These are phyloP conservation scores for Criorhina ranunculi DNA, from an alignment of 2,888 invertebrate genomes.

Conservation along the genomic window DNA sequence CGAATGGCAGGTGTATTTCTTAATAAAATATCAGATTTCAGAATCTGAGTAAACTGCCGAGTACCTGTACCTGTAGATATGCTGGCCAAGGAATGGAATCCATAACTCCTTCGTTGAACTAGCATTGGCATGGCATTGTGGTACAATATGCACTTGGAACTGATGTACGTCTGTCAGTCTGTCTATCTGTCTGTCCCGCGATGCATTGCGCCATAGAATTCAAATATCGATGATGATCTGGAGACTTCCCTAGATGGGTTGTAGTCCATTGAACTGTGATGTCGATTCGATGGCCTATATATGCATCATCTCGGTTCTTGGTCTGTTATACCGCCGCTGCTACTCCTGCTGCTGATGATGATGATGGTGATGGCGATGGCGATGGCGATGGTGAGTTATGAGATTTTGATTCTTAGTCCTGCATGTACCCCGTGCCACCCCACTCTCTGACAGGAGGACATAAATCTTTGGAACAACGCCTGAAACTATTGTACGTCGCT, in stretches of 20 bases:
- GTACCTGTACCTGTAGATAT: slow-evolving; percentile 27
- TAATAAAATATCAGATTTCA: slow-evolving; percentile 71
- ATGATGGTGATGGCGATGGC: slow-evolving; percentile 54
- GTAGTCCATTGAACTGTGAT: slow-evolving; percentile 71
- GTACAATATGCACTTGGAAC: slow-evolving; percentile 69
- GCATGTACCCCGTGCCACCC: slow-evolving; percentile 5
- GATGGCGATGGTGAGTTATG: slow-evolving; percentile 69
- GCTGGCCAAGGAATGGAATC: slow-evolving; percentile 48
- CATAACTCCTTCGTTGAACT: slow-evolving; percentile 57
- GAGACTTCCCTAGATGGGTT: slow-evolving; percentile 63
- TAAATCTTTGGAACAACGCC: slow-evolving; percentile 74
- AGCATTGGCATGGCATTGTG: slow-evolving; percentile 55
- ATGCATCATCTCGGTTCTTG: slow-evolving; percentile 47
- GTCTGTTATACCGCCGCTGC: neutral
- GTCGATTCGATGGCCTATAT: slow-evolving; percentile 75
- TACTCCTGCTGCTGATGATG: slow-evolving; percentile 37
- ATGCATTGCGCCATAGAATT: slow-evolving; percentile 51
- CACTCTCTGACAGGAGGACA: slow-evolving; percentile 68
- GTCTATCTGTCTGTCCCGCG: neutral
- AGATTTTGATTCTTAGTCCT: slow-evolving; percentile 57
- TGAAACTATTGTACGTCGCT: slow-evolving; percentile 69
- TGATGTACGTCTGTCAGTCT: slow-evolving; percentile 53
- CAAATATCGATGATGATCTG: slow-evolving; percentile 72
- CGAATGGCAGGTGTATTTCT: slow-evolving; percentile 75
- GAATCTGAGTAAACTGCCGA: slow-evolving; percentile 40